phyloP scores from a whole-genome alignment of 2,113 vertebrate species.

The Irena cyanogastra region DNA sequence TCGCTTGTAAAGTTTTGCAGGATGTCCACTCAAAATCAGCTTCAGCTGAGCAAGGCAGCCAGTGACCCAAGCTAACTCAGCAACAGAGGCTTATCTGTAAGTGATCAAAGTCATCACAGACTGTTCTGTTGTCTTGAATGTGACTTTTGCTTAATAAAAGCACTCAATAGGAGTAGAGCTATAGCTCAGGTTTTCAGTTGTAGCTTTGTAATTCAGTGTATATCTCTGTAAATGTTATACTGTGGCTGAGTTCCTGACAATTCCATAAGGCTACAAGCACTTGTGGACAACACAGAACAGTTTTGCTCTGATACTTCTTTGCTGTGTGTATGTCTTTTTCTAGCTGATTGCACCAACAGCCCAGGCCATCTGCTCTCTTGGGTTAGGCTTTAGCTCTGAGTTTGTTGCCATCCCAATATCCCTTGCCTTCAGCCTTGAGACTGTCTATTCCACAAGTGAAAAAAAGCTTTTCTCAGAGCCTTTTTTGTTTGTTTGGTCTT shows the following conservation, averaged over 20 bases:
- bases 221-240: background rate
- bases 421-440: background rate
- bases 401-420: background rate
- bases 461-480: background rate
- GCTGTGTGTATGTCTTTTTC: background rate
- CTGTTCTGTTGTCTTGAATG: background rate
- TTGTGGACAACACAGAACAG: background rate
- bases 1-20: background rate
- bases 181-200: background rate
- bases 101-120: background rate
- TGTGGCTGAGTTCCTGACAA: background rate
- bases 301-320: background rate
- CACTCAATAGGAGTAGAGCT: background rate
- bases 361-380: background rate
- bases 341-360: background rate
- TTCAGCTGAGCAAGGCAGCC: background rate
- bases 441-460: background rate
- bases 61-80: background rate
- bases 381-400: background rate
- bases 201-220: background rate
- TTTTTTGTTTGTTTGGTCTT: background rate
- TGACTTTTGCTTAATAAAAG: background rate
- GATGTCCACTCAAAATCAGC: background rate
- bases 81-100: background rate
- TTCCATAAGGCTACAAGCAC: background rate